A percentile compares a stretch with the other conserved stretches of the same genome.
These are phyloP conservation scores for Hemibagrus wyckioides DNA, from an alignment of 2,113 vertebrate genomes.

Conservation along the genomic window DNA sequence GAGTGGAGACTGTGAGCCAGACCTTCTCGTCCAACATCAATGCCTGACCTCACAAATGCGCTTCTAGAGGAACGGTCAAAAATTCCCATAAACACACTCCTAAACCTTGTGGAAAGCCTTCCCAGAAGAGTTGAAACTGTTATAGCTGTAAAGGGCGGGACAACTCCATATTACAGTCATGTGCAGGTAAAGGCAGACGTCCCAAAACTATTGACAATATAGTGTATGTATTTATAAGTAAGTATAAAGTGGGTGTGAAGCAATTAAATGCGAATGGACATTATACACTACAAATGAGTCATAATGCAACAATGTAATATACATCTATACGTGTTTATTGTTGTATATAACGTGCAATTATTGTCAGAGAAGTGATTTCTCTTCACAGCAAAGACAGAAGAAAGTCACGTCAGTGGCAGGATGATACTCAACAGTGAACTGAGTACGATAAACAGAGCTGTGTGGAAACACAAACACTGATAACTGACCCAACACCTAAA, in stretches of 20 bases:
- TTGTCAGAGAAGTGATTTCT: not conserved
- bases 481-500: not conserved
- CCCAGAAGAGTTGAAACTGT: too few relatives aligned
- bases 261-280: not conserved
- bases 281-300: not conserved
- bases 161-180: too few relatives aligned
- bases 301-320: not conserved
- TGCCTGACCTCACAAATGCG: too few relatives aligned
- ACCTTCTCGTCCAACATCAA: too few relatives aligned
- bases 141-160: too few relatives aligned
- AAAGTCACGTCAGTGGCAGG: not conserved
- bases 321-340: not conserved
- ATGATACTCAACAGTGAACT: not conserved
- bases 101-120: too few relatives aligned
- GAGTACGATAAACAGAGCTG: not conserved
- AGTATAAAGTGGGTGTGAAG: not conserved
- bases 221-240: not conserved
- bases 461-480: not conserved
- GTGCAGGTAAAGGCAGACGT: too few relatives aligned
- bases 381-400: not conserved
- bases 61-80: too few relatives aligned
- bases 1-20: too few relatives aligned
- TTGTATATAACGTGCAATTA: not conserved
- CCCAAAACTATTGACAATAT: too few relatives aligned
- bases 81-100: too few relatives aligned